phyloP scores from a whole-genome alignment of 2,113 vertebrate species.

The Sinocyclocheilus grahami region DNA sequence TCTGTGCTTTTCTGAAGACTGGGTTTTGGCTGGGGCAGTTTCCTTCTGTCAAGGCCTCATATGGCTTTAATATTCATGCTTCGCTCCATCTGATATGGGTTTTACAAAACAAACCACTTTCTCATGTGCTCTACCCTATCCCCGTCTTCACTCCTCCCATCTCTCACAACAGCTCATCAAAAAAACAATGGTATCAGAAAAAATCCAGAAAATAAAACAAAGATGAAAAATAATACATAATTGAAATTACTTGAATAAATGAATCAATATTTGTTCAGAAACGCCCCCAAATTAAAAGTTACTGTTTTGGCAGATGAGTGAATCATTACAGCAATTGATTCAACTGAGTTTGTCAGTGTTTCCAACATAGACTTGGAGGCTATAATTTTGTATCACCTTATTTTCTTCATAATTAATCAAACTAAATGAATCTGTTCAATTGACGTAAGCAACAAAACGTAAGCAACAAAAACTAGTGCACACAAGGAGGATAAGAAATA shows the following conservation, averaged over 20 bases:
- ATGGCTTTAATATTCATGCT: conserved; percentile 76
- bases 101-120: conserved; percentile 69
- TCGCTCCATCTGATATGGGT: conserved; percentile 69
- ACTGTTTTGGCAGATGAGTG: not conserved
- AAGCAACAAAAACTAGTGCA: not conserved
- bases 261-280: not conserved
- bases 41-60: conserved; percentile 67
- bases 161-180: conserved; percentile 51
- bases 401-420: not conserved
- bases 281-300: not conserved
- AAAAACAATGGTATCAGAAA: not conserved
- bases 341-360: not conserved
- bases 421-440: not conserved
- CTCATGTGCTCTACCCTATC: conserved; percentile 60
- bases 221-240: not conserved
- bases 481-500: not conserved
- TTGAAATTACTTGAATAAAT: not conserved
- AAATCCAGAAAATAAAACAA: not conserved
- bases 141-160: conserved; percentile 48
- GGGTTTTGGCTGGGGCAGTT: conserved; percentile 62
- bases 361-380: not conserved
- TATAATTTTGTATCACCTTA: not conserved
- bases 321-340: not conserved
- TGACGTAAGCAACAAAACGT: not conserved
- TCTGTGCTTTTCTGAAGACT: conserved; percentile 51